A percentile compares a stretch with the other conserved stretches of the same genome.
phyloP scores from a whole-genome alignment of 2,113 vertebrate species.

The Anarrhichthys ocellatus region DNA sequence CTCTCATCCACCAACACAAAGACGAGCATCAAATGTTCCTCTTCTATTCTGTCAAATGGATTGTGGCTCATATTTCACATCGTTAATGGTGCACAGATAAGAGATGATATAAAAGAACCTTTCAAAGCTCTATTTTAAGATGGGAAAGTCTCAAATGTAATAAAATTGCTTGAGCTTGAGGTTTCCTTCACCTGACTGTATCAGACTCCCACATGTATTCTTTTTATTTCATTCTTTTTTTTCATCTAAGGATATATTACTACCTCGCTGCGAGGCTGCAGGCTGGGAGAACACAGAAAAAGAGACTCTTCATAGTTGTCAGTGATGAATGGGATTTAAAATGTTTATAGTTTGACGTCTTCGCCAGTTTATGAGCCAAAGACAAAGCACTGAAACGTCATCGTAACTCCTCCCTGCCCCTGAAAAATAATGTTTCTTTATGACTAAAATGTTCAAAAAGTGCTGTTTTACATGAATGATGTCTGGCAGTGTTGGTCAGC shows the following conservation, averaged over 20 bases:
- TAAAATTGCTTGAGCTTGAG: neutral
- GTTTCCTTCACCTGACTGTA: conserved; percentile 14
- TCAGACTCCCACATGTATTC: conserved; percentile 2
- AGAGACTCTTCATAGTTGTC: neutral
- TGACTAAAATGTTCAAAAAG: neutral
- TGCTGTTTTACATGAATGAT: neutral
- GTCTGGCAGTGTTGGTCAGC: neutral
- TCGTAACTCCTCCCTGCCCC: conserved; percentile 12
- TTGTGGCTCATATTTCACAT: neutral
- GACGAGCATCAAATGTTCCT: neutral
- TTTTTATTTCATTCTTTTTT: neutral
- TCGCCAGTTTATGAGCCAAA: conserved; percentile 36
- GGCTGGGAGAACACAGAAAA: neutral
- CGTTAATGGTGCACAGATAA: neutral
- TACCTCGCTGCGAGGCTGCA: conserved; percentile 4
- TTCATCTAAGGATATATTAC: conserved; percentile 42
- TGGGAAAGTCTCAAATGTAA: neutral
- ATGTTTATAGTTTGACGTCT: conserved; percentile 14
- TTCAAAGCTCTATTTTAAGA: conserved; percentile 12
- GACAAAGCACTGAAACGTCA: conserved; percentile 32
- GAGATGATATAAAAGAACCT: neutral
- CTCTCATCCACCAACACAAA: neutral
- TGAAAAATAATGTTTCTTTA: neutral
- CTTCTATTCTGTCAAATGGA: neutral
- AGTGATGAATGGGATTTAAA: conserved; percentile 37